Evolutionary conservation across 2,888 invertebrate species (phyloP).

Genomic region (Pseudanteris insignis): DNA sequence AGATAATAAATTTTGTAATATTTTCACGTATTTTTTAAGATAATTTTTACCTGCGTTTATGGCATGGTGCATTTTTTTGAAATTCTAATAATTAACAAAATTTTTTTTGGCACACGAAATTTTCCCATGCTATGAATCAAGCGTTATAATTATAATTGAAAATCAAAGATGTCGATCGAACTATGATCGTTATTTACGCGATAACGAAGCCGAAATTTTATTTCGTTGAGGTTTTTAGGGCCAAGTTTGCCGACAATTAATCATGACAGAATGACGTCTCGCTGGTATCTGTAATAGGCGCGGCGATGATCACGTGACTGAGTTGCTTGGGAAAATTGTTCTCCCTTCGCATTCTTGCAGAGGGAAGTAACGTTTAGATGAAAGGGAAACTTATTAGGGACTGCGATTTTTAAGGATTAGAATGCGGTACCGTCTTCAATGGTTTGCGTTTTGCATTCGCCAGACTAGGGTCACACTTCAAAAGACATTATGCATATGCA

Average conservation of each 20-base stretch:
- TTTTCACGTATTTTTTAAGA: too few species aligned
- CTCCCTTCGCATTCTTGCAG: constrained; percentile 29
- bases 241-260: constrained; percentile 31
- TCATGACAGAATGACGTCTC: constrained; percentile 23
- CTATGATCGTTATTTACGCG: too few species aligned
- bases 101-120: too few species aligned
- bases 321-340: constrained; percentile 33
- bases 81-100: too few species aligned
- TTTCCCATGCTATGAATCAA: too few species aligned
- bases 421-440: constrained; percentile 21
- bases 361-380: constrained; percentile 31
- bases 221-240: too few species aligned
- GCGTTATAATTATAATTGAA: too few species aligned
- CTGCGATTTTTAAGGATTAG: constrained; percentile 39
- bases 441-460: constrained; percentile 30
- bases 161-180: too few species aligned
- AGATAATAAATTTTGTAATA: too few species aligned
- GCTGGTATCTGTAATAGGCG: constrained; percentile 22
- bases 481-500: constrained; percentile 26
- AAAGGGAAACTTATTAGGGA: constrained; percentile 41
- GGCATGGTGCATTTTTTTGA: too few species aligned
- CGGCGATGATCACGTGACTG: constrained; percentile 28
- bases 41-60: too few species aligned
- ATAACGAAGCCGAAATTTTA: too few species aligned
- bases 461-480: constrained; percentile 18